These are phyloP conservation scores for Elgaria multicarinata DNA, from an alignment of 2,113 vertebrate species.

Conservation along the genomic window DNA sequence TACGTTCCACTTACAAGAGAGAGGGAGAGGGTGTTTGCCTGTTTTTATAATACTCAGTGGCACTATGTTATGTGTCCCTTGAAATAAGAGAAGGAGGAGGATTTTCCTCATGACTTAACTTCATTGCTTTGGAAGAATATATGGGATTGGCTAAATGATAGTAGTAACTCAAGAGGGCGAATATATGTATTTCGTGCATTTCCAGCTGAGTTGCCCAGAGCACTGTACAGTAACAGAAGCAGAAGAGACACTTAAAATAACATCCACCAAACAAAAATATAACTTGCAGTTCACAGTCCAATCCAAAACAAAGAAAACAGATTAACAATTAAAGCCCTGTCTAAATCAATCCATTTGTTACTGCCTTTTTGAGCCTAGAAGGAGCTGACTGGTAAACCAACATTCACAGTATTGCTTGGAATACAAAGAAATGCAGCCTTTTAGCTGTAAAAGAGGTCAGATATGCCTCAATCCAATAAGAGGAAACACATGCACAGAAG, in stretches of 20 bases:
- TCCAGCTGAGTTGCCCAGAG: constrained; percentile 43
- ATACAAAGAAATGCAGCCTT: background rate
- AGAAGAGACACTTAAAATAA: constrained; percentile 51
- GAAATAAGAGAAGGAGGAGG: constrained; percentile 18
- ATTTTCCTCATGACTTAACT: constrained; percentile 42
- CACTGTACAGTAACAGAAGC: constrained; percentile 38
- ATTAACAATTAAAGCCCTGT: constrained; percentile 28
- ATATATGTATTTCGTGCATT: constrained; percentile 11
- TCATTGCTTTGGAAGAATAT: background rate
- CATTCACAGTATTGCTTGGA: constrained; percentile 12
- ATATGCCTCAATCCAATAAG: background rate
- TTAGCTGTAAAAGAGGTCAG: background rate
- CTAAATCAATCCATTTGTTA: constrained; percentile 40
- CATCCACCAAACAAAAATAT: constrained; percentile 42
- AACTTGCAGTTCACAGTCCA: constrained; percentile 40
- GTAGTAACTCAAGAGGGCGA: constrained; percentile 29
- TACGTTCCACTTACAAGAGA: background rate
- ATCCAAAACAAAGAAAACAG: constrained; percentile 3
- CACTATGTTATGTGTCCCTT: background rate
- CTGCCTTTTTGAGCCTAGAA: constrained; percentile 34
- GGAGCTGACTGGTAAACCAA: background rate
- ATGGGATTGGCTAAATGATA: constrained; percentile 23
- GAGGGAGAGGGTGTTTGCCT: background rate
- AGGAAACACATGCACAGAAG: background rate
- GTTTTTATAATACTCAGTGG: background rate